phyloP scores from a whole-genome alignment of 1,140 invertebrate species.

The Ceratina australensis region DNA sequence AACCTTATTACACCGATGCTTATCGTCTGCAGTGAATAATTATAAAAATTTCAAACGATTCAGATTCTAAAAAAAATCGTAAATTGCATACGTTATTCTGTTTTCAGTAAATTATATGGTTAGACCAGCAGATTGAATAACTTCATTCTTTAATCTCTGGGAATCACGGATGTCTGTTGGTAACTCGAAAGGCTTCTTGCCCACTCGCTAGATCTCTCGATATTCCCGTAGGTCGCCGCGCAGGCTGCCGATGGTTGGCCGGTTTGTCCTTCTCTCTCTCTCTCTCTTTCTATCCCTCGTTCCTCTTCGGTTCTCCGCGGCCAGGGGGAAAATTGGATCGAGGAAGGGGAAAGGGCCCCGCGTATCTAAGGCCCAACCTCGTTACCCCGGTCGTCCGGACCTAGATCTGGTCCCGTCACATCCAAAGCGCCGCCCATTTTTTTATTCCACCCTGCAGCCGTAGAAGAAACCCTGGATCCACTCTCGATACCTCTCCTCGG shows the following conservation, averaged over 20 bases:
- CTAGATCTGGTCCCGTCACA: slow-evolving; percentile 63
- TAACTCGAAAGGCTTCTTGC: slow-evolving; percentile 30
- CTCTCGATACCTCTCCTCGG: slow-evolving; percentile 13
- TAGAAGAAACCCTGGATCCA: slow-evolving; percentile 26
- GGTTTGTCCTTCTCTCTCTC: no score
- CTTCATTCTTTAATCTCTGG: neutral
- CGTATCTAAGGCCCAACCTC: slow-evolving; percentile 70
- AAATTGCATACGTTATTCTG: no score
- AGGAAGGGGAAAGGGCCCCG: slow-evolving; percentile 54
- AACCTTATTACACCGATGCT: no score
- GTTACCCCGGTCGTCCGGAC: slow-evolving; percentile 52
- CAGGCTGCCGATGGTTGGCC: slow-evolving; percentile 67
- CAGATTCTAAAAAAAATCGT: no score
- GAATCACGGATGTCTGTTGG: neutral
- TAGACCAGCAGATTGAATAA: no score
- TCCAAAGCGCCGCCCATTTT: slow-evolving; percentile 77
- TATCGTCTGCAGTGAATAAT: no score
- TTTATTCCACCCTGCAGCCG: slow-evolving; percentile 70
- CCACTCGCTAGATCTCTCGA: slow-evolving; percentile 67
- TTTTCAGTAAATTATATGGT: no score
- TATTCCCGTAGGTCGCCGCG: slow-evolving; percentile 72
- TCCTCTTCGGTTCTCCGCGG: slow-evolving; percentile 31
- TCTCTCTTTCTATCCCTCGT: slow-evolving; percentile 40
- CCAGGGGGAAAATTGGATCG: slow-evolving; percentile 24
- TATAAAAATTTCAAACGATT: no score